Percentiles rank a stretch among this genome's conserved stretches.
phyloP scores from a whole-genome alignment of 1,140 invertebrate genomes.

The Carposina sasakii region DNA sequence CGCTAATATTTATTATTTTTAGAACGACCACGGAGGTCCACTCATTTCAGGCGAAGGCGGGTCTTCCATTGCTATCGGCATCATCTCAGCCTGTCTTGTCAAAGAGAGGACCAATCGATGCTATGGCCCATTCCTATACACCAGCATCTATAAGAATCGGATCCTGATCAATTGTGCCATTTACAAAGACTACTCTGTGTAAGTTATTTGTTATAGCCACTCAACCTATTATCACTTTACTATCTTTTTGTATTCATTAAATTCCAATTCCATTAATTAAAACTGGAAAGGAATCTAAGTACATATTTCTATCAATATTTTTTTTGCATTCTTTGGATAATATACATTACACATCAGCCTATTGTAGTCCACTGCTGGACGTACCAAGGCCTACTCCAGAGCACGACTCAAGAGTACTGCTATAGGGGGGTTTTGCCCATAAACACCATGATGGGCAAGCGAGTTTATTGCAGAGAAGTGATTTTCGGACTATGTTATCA shows the following conservation, averaged over 20 bases:
- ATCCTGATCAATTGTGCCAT: conserved; percentile 9
- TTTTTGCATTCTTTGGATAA: no score
- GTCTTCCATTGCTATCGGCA: conserved; percentile 6
- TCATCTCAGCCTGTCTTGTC: conserved; percentile 10
- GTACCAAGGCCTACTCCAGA: no score
- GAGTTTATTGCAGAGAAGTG: no score
- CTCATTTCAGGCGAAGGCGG: background rate
- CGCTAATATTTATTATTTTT: background rate
- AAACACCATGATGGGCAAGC: no score
- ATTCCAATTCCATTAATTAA: background rate
- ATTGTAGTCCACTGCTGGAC: no score
- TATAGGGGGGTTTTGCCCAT: no score
- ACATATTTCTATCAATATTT: no score
- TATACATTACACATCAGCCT: no score
- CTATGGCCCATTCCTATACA: conserved; percentile 13
- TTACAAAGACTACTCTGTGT: conserved; percentile 2
- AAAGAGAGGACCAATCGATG: conserved; percentile 4
- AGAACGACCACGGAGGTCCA: conserved; percentile 17
- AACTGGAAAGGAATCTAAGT: background rate
- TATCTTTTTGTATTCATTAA: background rate
- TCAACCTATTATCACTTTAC: background rate
- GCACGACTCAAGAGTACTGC: no score
- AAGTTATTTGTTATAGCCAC: background rate
- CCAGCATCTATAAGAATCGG: conserved; percentile 13
- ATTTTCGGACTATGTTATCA: no score